Base-by-base conservation (phyloP, 2,797 vertebrate species). In the Mus minutoides region DNA sequence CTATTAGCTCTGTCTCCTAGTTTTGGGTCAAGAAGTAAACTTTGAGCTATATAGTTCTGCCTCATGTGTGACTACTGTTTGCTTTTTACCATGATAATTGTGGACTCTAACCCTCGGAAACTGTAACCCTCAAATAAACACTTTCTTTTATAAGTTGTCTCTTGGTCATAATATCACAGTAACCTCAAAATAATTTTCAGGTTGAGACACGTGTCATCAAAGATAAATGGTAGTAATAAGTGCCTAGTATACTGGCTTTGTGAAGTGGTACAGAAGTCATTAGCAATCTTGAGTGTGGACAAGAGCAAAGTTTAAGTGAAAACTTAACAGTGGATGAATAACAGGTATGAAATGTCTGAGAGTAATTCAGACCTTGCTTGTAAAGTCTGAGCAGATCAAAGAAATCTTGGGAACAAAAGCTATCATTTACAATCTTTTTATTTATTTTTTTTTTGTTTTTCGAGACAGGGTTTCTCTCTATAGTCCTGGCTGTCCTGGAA, bases 111-210 rank as follows among this genome's bases (percentile, higher is more conserved):
- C 56, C 29, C 58, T 83, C 58, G 46, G 82, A 84, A 46, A 84
- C 40, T 21, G 19, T 46, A 46, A 64, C 10, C 17, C 82, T 84
- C 29, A 64, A 43, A 58, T 37, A 56, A 79, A 43, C 26, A 43
- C 80, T 82, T 43, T 21, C 49, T 49, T 1, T 83, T 60, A 19
- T 84, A 46, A 84, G 60, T 64, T 34, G 29, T 64, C 60, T 60
- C 49, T 49, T 83, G 79, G 79, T 60, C n/a, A 40, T 82, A 37
- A 21, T 58, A 22, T 46, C 6, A 64, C 80, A 64, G 58, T 17
- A 56, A n/a, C 14, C 14, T 71, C 22, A 93, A 82, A 77, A 58
- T 93, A 79, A 91, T 83, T 64, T 95, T 40, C 62, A 73, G 22
- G 17, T 93, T 69, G 91, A 75, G 85, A 56, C 83, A 69, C 12